phyloP scores from a whole-genome alignment of 2,797 vertebrate species.

The Anabacerthia variegaticeps region DNA sequence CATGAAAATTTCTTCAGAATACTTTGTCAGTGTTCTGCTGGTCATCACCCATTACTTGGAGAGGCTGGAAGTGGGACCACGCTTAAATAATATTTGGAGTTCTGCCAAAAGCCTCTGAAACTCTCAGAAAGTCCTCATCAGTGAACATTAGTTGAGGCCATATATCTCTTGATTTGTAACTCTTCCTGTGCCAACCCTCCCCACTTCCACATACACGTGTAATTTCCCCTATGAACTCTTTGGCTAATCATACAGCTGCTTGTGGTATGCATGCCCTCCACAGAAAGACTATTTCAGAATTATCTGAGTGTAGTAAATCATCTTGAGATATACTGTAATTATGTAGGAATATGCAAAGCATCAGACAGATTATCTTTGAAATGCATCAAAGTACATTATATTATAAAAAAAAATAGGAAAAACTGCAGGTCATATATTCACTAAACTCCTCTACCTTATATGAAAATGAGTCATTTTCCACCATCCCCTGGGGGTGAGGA shows the following conservation, averaged over 20 bases:
- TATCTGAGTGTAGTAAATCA: conserved; percentile 55
- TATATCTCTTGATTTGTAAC: not conserved
- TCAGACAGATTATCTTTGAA: conserved; percentile 66
- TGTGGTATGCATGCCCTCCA: conserved; percentile 20
- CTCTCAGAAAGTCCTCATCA: not conserved
- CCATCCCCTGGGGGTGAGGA: conserved; percentile 38
- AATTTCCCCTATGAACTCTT: not conserved
- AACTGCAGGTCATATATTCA: conserved; percentile 55
- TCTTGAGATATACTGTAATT: conserved; percentile 55
- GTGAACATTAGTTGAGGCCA: not conserved
- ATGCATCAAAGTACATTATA: conserved; percentile 59
- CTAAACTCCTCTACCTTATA: conserved; percentile 54
- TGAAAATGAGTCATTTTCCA: conserved; percentile 63
- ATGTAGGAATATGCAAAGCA: conserved; percentile 63
- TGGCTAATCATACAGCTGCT: conserved; percentile 5
- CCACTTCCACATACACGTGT: not conserved
- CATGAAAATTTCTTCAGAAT: not conserved
- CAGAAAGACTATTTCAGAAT: not conserved
- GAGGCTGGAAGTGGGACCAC: not conserved
- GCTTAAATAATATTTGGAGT: not conserved
- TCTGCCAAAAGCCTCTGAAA: not conserved
- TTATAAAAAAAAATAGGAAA: conserved; percentile 35
- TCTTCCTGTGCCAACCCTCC: not conserved
- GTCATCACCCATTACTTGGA: not conserved
- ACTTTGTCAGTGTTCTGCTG: not conserved